Base-by-base conservation (phyloP, 1,140 invertebrate species). In the Melipona quadrifasciata region DNA sequence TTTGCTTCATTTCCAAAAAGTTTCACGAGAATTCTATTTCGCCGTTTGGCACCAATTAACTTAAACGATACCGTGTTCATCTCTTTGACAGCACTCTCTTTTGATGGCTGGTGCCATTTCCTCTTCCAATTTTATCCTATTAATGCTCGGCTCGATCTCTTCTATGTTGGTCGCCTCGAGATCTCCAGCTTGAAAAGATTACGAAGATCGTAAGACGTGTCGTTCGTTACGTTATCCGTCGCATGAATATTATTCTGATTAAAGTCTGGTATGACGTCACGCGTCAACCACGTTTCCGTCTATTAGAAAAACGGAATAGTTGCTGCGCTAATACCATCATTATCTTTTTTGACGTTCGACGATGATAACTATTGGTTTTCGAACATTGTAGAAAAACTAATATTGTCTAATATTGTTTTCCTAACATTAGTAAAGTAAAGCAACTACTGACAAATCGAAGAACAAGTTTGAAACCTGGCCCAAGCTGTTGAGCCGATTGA, bases 381-480 rank as follows among this genome's bases (percentile, higher is more conserved):
- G n/a, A n/a, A n/a, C n/a, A n/a, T n/a, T n/a, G n/a, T n/a, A n/a
- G n/a, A n/a, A n/a, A n/a, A n/a, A n/a, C n/a, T n/a, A n/a, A n/a
- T n/a, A n/a, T n/a, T n/a, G n/a, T n/a, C n/a, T n/a, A n/a, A n/a
- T n/a, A n/a, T n/a, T 47, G 8, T 47, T 47, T 47, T 47, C 8
- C 39, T 47, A 47, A 47, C 39, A 47, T 47, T 47, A 47, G 6
- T 12, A 94, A 75, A 3, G 90, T 73, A 58, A 91, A 93, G 64
- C 91, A 94, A 74, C 79, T 86, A 16, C 94, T 93, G 4, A 81
- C 86, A 57, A 94, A 90, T 19, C 92, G 93, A 14, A 94, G 82
- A 67, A 71, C 39, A 17, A 57, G 91, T 86, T 17, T 80, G 19
- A 47, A 47, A 47, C 39, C 8, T 47, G 8, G 8, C 39, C 8